Conservation (phyloP, 2,797 vertebrate genomes). For the Agapornis canus region DNA sequence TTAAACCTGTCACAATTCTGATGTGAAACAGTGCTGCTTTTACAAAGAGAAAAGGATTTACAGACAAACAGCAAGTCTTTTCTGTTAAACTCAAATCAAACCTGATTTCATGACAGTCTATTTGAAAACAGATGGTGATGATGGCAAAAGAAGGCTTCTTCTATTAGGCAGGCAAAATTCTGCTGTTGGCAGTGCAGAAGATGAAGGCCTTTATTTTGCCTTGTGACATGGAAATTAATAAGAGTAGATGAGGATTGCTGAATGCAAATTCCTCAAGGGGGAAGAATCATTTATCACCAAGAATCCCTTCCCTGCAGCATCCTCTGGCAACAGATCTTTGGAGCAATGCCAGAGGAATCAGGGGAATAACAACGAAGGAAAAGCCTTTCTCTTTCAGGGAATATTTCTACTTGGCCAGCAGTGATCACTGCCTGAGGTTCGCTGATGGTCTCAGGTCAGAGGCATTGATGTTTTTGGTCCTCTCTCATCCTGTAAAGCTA, state of each 20-base stretch:
- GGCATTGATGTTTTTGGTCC: neutral
- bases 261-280: neutral
- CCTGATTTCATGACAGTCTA: neutral
- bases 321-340: neutral
- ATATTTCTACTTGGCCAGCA: neutral
- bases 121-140: neutral
- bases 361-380: neutral
- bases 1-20: neutral
- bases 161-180: neutral
- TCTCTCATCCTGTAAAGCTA: neutral
- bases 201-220: neutral
- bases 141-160: neutral
- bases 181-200: neutral
- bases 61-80: neutral
- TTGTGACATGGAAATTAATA: neutral
- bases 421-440: neutral
- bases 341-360: neutral
- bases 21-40: neutral
- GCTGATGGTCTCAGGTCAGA: neutral
- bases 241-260: neutral
- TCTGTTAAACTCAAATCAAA: neutral
- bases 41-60: neutral
- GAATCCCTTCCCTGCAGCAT: neutral
- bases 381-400: neutral
- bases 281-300: neutral